phyloP scores from a whole-genome alignment of 2,113 vertebrate species.

The Sphyrna mokarran region DNA sequence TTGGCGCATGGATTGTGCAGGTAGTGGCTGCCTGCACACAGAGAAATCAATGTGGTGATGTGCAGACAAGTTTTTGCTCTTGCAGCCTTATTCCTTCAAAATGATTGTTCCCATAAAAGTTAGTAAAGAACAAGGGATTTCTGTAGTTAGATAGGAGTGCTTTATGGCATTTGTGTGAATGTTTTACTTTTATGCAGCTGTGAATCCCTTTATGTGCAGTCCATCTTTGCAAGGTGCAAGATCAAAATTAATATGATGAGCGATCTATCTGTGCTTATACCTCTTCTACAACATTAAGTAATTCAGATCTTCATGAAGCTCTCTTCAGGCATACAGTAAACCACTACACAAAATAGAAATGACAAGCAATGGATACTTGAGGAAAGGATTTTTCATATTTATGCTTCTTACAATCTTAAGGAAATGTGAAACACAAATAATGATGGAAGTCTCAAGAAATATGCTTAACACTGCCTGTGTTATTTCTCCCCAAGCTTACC shows the following conservation, averaged over 20 bases:
- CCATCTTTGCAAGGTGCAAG: neutral
- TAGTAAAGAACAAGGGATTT: neutral
- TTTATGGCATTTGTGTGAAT: neutral
- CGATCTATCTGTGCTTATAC: neutral
- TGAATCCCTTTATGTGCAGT: neutral
- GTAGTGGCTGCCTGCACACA: neutral
- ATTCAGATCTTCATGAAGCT: conserved; percentile 13
- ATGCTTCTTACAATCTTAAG: neutral
- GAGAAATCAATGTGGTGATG: neutral
- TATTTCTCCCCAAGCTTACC: conserved; percentile 7
- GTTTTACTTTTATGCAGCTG: neutral
- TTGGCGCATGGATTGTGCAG: neutral
- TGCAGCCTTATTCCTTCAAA: neutral
- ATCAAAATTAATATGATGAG: conserved; percentile 18
- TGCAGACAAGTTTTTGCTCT: neutral
- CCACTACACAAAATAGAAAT: neutral
- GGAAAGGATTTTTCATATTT: neutral
- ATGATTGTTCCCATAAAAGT: neutral
- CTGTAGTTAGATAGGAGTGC: neutral
- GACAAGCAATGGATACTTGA: neutral
- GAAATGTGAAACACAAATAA: neutral
- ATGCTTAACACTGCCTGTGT: neutral
- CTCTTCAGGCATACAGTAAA: neutral
- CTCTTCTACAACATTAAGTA: neutral
- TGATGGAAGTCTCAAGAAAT: neutral